Evolutionary conservation across 2,797 vertebrate species (phyloP).

Genomic region (Phalloptychus januarius): DNA sequence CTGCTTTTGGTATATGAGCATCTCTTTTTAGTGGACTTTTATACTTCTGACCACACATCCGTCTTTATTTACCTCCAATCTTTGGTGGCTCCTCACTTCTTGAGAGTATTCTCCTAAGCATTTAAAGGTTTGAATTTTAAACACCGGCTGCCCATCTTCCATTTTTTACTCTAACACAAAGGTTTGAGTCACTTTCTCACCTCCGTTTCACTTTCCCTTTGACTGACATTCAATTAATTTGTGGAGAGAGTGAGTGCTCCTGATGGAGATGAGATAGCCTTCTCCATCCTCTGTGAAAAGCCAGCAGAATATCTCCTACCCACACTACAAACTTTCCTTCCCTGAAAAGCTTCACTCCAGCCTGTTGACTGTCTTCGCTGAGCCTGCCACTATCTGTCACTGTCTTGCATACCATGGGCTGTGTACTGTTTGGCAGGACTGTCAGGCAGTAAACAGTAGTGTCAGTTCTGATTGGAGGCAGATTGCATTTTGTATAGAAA

Average conservation of each 20-base stretch:
- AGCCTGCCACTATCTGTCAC: slow-evolving; percentile 64
- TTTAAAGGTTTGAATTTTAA: slow-evolving; percentile 42
- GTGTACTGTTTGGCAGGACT: slow-evolving; percentile 43
- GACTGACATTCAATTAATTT: slow-evolving; percentile 81
- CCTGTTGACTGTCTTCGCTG: slow-evolving; percentile 68
- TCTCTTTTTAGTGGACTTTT: slow-evolving; percentile 10
- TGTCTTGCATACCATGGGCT: slow-evolving; percentile 47
- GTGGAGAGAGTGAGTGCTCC: slow-evolving; percentile 62
- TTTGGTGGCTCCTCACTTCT: slow-evolving; percentile 44
- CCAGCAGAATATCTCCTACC: slow-evolving; percentile 62
- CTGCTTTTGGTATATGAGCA: slow-evolving; percentile 13
- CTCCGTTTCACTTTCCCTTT: slow-evolving; percentile 69
- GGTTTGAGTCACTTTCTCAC: slow-evolving; percentile 60
- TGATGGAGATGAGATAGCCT: slow-evolving; percentile 68
- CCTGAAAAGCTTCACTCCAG: slow-evolving; percentile 64
- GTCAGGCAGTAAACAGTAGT: slow-evolving; percentile 68
- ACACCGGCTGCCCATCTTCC: slow-evolving; percentile 23
- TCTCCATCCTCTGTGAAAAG: slow-evolving; percentile 61
- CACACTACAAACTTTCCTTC: slow-evolving; percentile 64
- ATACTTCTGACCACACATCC: slow-evolving; percentile 26
- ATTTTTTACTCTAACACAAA: slow-evolving; percentile 50
- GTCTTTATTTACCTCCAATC: slow-evolving; percentile 45
- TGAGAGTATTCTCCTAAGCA: slow-evolving; percentile 42
- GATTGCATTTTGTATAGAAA: slow-evolving; percentile 69
- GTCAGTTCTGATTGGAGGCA: slow-evolving; percentile 73